A percentile compares a stretch with the other conserved stretches of the same genome.
Evolutionary conservation across 2,888 invertebrate genomes (phyloP).

Genomic region (Pristionchus exspectatus): DNA sequence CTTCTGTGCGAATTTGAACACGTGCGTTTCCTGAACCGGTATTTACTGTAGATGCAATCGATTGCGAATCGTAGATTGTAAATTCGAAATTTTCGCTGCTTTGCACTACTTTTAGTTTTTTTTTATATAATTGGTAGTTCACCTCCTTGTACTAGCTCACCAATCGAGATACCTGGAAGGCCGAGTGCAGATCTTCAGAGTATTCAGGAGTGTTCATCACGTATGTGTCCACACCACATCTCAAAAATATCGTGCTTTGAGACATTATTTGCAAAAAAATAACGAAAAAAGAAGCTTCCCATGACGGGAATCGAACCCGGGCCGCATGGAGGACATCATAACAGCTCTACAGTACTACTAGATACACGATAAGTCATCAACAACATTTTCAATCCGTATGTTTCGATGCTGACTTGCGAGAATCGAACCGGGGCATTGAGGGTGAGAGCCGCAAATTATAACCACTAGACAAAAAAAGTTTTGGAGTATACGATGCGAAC

Average conservation of each 20-base stretch:
- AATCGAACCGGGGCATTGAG: constrained; percentile 73
- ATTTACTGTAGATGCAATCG: not conserved
- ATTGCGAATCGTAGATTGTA: not conserved
- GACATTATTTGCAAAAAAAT: not conserved
- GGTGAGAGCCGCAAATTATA: constrained; percentile 70
- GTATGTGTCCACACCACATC: constrained; percentile 78
- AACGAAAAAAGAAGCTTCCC: constrained; percentile 61
- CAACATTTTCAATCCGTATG: not conserved
- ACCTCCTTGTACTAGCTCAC: not conserved
- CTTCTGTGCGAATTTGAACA: constrained; percentile 78
- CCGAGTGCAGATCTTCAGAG: constrained; percentile 70
- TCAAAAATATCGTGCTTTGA: constrained; percentile 52
- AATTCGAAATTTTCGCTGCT: not conserved
- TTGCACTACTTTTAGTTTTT: not conserved
- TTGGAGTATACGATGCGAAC: too few species aligned
- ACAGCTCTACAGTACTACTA: not conserved
- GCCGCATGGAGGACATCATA: constrained; percentile 67
- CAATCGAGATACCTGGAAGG: constrained; percentile 69
- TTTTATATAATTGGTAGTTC: not conserved
- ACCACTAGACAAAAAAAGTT: constrained; percentile 65
- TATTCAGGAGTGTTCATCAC: constrained; percentile 77
- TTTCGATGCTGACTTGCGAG: constrained; percentile 61
- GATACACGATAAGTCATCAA: not conserved
- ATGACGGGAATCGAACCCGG: constrained; percentile 78
- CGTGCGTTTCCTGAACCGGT: constrained; percentile 74